Base-by-base conservation (phyloP, 1,140 invertebrate genomes). In the Drosophila kepulauana region DNA sequence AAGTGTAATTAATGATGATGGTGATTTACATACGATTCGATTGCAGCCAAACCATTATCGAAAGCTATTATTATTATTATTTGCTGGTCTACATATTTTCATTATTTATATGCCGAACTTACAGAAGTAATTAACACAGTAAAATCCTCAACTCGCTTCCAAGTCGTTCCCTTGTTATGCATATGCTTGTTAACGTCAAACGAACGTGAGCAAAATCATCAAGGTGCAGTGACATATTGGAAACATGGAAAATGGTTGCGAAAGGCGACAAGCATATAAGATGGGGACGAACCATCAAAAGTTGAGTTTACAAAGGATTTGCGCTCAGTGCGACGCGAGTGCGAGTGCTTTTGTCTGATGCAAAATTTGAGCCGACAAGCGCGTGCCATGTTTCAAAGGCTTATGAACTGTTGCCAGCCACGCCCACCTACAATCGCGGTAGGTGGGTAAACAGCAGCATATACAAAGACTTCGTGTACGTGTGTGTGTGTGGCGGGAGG, bases 321-420 rank as follows among this genome's bases (percentile, higher is more conserved):
- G 41, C 33, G 64, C 20, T 25, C 20, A 8, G 35, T 7, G 30
- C 20, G 33, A 25, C 35, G 35, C 66, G 65, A 38, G 54, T 52
- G n/a, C n/a, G 20, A 25, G 56, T 33, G 35, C 25, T 16, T 16
- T 16, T 43, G 62, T 51, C 43, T 41, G 6, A 7, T 49, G 67
- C 66, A 70, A 63, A 79, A 87, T 67, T 71, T 70, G 76, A 82
- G 75, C 49, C 78, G 38, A 38, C 54, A 56, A 71, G 68, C 66
- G 65, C 56, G 66, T 81, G 66, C 54, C 51, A 30, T 56, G 76
- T 87, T 77, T 80, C 80, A 87, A 87, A 82, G 77, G 84, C 56
- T 69, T 46, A 49, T 43, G 38, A 33, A 49, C 59, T 64, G 33
- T 20, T 35, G 43, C 51, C 41, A 52, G 52, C 35, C 45, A 16